These are phyloP conservation scores for Leptonema lineaticorne DNA, from an alignment of 1,140 invertebrate species.

Conservation along the genomic window DNA sequence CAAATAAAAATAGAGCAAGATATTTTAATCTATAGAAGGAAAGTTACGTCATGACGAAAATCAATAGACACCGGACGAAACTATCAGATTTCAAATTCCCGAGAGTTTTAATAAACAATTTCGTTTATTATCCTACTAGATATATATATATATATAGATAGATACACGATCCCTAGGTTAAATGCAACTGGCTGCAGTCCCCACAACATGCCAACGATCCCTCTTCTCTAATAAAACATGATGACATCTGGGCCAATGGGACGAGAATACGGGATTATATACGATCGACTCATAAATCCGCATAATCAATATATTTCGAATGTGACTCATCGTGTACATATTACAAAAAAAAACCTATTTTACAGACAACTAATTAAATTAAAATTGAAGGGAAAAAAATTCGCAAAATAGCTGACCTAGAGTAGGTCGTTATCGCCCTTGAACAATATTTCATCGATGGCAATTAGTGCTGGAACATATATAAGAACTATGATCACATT, in stretches of 20 bases:
- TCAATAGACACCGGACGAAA: neutral
- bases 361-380: no score
- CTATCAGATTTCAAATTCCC: neutral
- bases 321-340: slow-evolving; percentile 1
- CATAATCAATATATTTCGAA: neutral
- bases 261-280: slow-evolving; percentile 13
- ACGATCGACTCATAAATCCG: neutral
- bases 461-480: neutral
- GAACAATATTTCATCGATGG: neutral
- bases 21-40: no score
- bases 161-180: neutral
- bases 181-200: neutral
- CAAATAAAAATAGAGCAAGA: no score
- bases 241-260: slow-evolving; percentile 8
- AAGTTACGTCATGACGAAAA: no score
- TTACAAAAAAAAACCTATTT: neutral
- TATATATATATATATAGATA: neutral
- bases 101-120: neutral
- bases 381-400: no score
- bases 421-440: neutral
- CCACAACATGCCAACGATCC: neutral
- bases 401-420: neutral
- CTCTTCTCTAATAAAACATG: slow-evolving; percentile 15
- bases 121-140: neutral
- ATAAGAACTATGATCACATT: neutral